These are phyloP conservation scores for Caiman crocodilus DNA, from an alignment of 2,797 vertebrate species.

Conservation along the genomic window DNA sequence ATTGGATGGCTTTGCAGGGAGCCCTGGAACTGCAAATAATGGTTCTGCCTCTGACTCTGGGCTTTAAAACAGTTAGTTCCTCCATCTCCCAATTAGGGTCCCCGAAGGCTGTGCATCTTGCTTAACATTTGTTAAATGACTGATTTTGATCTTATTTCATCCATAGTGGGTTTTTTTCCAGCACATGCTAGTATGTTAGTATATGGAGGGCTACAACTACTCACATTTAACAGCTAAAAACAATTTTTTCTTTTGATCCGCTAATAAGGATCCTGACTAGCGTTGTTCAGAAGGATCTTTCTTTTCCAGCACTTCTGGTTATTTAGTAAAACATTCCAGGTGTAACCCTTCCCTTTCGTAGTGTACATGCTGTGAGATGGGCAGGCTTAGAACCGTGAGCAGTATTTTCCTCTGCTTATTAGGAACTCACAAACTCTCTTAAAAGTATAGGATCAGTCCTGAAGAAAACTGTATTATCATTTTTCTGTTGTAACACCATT, in stretches of 20 bases:
- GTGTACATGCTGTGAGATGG: rapidly evolving
- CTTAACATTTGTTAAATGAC: background rate
- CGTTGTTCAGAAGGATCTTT: background rate
- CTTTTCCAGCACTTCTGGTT: background rate
- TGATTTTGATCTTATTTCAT: background rate
- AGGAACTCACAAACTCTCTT: background rate
- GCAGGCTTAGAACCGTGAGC: background rate
- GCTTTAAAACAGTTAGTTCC: background rate
- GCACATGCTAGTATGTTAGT: background rate
- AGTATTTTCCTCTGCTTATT: background rate
- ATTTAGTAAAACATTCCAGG: background rate
- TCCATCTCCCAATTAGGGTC: background rate
- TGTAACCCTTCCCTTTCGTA: background rate
- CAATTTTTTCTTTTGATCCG: background rate
- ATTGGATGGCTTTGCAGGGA: background rate
- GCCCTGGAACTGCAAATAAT: background rate
- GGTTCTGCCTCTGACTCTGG: background rate
- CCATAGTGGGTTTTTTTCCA: background rate
- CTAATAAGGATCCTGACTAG: background rate
- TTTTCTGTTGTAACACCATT: background rate
- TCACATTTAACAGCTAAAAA: background rate
- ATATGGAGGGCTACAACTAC: background rate
- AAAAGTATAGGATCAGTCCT: background rate
- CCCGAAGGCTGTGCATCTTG: background rate
- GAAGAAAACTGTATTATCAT: background rate